Evolutionary conservation across 2,113 vertebrate genomes (phyloP).

Genomic region (Egretta garzetta): DNA sequence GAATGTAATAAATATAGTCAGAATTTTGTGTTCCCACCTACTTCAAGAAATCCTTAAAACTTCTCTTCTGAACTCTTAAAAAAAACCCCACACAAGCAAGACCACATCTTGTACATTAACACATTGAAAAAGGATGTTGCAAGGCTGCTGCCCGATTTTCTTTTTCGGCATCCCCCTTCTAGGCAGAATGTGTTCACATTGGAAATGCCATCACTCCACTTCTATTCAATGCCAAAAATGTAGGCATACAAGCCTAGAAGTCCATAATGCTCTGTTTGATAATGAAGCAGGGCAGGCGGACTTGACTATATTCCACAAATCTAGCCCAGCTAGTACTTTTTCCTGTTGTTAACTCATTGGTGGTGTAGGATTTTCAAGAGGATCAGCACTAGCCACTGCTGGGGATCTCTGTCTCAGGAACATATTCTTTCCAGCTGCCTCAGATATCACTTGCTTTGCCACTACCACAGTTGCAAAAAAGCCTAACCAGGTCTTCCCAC

Average conservation of each 20-base stretch:
- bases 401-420: neutral
- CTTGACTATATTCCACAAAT: neutral
- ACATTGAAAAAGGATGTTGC: neutral
- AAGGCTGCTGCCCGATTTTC: neutral
- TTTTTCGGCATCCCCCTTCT: neutral
- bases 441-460: neutral
- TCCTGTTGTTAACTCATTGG: neutral
- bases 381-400: neutral
- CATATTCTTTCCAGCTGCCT: neutral
- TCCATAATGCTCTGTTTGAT: neutral
- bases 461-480: neutral
- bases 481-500: neutral
- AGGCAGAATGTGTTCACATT: neutral
- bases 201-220: neutral
- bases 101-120: neutral
- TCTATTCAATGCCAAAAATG: neutral
- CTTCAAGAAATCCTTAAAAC: conserved; percentile 16
- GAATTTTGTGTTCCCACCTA: neutral
- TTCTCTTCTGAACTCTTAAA: neutral
- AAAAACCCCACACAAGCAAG: neutral
- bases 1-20: conserved; percentile 6
- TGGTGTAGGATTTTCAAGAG: neutral
- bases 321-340: neutral
- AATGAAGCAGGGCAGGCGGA: neutral
- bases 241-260: neutral